These are phyloP conservation scores for Cnemophilus loriae DNA, from an alignment of 2,113 vertebrate genomes.

Conservation along the genomic window DNA sequence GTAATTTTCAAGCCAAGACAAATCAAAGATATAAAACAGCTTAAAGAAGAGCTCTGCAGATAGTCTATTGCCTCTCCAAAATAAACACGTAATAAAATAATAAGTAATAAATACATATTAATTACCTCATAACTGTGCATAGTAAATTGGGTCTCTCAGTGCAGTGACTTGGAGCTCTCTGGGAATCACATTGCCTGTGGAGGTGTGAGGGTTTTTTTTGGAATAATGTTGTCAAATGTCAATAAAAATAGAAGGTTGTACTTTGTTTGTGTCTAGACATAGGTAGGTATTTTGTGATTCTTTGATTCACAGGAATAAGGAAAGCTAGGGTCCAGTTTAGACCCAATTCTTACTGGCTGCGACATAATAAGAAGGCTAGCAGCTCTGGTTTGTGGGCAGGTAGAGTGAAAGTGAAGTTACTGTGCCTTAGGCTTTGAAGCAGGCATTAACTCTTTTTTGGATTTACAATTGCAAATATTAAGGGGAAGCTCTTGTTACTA, in stretches of 20 bases:
- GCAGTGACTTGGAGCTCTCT: neutral
- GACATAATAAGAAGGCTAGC: neutral
- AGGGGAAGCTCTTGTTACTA: neutral
- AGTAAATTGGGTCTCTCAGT: neutral
- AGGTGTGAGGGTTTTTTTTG: neutral
- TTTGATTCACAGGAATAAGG: neutral
- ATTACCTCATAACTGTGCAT: neutral
- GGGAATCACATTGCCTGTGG: neutral
- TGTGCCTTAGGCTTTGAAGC: neutral
- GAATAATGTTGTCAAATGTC: neutral
- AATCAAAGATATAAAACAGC: neutral
- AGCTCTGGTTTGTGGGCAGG: neutral
- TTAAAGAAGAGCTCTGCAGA: neutral
- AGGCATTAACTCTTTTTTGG: neutral
- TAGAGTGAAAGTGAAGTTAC: neutral
- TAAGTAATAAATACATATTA: neutral
- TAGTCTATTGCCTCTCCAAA: constrained; percentile 2
- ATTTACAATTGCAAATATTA: neutral
- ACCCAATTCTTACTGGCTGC: neutral
- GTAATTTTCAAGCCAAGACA: neutral
- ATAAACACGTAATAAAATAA: constrained; percentile 1
- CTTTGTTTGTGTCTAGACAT: neutral
- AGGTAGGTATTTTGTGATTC: neutral
- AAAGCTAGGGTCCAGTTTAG: neutral
- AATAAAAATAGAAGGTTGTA: neutral